Evolutionary conservation across 2,113 vertebrate species (phyloP).

Genomic region (Pluvialis apricaria): DNA sequence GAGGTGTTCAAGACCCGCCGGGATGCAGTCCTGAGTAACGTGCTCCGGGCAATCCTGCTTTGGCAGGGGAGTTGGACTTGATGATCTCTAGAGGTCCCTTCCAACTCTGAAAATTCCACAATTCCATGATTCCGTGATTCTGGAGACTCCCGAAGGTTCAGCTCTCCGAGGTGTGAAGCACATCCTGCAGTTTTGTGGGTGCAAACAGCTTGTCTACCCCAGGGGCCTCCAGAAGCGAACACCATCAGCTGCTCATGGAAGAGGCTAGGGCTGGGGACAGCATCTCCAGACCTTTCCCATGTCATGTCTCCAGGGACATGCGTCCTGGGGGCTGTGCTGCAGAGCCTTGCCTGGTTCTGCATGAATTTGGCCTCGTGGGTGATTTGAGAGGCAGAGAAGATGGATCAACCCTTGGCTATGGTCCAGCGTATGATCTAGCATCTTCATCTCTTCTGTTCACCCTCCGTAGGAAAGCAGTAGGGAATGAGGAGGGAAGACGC

Average conservation of each 20-base stretch:
- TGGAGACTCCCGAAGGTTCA: background rate
- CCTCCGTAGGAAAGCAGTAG: rapidly evolving
- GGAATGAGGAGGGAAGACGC: background rate
- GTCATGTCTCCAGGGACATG: rapidly evolving
- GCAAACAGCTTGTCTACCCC: background rate
- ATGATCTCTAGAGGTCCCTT: too few relatives aligned
- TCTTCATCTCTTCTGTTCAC: background rate
- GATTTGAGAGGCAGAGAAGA: background rate
- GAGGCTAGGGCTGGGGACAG: background rate
- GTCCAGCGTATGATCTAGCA: background rate
- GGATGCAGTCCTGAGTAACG: too few relatives aligned
- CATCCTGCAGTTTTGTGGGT: background rate
- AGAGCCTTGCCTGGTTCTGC: background rate
- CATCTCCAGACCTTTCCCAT: background rate
- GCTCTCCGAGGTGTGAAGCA: background rate
- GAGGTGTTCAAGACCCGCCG: too few relatives aligned
- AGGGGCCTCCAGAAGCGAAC: background rate
- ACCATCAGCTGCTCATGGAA: background rate
- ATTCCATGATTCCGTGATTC: too few relatives aligned
- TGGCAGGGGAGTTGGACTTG: too few relatives aligned
- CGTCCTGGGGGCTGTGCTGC: background rate
- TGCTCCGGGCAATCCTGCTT: too few relatives aligned
- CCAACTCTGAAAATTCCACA: too few relatives aligned
- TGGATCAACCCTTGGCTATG: background rate
- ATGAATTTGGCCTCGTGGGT: too few relatives aligned